Evolutionary conservation across 2,888 invertebrate genomes (phyloP), one percentile per base, ranked within the genome.

Genomic region (Phymatocera aterrima): DNA sequence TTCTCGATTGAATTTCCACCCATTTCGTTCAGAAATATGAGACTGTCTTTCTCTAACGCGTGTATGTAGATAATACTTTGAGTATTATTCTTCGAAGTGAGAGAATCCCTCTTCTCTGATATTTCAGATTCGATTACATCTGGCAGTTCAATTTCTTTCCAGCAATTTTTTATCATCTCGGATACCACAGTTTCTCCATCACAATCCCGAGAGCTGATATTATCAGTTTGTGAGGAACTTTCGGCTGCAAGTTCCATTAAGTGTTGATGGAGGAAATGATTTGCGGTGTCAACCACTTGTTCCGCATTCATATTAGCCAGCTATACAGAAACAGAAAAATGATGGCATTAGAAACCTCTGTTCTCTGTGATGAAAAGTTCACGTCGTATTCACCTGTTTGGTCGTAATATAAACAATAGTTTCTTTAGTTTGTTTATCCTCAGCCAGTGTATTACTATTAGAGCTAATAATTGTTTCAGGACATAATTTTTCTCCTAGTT

Each of bases 351-450:
- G 74, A 34, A 34, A 61, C 18, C 64, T 37, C 34, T 1, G 21
- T 65, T 40, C 4, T 65, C 37, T 18, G 6, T 40, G 18, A 21
- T 10, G 10, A 10, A 10, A 21, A 40, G n/a, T 40, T 34, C 10
- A 34, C 40, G 40, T 43, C 8, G 10, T 21, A 77, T 57, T 72
- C 48, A 87, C 87, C 83, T 87, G 84, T 78, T 87, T 84, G 2
- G 87, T 83, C 12, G 82, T 83, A 12, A 85, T 82, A 61, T 83
- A 86, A 75, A 87, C 81, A 6, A 84, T 80, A 79, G 81, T 83
- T 24, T 86, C 84, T 60, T 84, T 80, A 68, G 81, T 79, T 46
- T 83, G 83, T 46, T 72, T 60, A 43, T 70, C 43, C 10, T 61
- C 74, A 6, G n/a, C 4, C 8, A n/a, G n/a, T 31, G 48, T 51